Base-by-base conservation (phyloP, 2,113 vertebrate species). In the Macrotus californicus region DNA sequence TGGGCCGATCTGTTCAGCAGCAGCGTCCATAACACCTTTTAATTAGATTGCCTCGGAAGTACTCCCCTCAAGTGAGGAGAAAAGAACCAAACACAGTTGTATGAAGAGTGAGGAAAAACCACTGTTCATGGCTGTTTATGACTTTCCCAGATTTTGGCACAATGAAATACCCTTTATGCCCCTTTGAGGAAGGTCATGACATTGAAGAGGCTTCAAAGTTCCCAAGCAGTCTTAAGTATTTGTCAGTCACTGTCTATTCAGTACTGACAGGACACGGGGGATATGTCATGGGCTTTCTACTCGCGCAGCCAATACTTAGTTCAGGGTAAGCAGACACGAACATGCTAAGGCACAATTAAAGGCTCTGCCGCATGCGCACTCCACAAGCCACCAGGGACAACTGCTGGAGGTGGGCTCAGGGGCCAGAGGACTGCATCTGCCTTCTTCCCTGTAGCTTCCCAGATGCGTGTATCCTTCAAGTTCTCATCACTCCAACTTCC, bases 291-390 rank as follows among this genome's bases (percentile, higher is more conserved):
- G 22, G 7, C 67, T 76, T 85, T 52, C n/a, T 85, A 48, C 34
- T 87, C 10, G 7, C 41, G 52, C 6, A n/a, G 31, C 31, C 69
- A 29, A 39, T 22, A 13, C 11, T 41, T 48, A 46, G 75, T 24
- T 93, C 75, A 14, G 24, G 50, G 48, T 61, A 19, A 83, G 64
- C 11, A 29, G 82, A 46, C 14, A 1, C 34, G 46, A 76, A 43
- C 7, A 24, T 43, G 41, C 0, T 5, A 48, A 72, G 69, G 59
- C 19, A 4, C 14, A 22, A 2, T 76, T 26, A 34, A 18, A 77
- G 34, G 1, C 13, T 54, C 4, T 50, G 54, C n/a, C 4, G 0
- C 2, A 36, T 7, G 4, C 10, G 2, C 24, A 0, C 56, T n/a
- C 34, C 18, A 5, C 11, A 29, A 66, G 46, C 24, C 21, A 16